A percentile compares a stretch with the other conserved stretches of the same genome.
Evolutionary conservation across 2,888 invertebrate species (phyloP).

Genomic region (Xestia rhomboidea): DNA sequence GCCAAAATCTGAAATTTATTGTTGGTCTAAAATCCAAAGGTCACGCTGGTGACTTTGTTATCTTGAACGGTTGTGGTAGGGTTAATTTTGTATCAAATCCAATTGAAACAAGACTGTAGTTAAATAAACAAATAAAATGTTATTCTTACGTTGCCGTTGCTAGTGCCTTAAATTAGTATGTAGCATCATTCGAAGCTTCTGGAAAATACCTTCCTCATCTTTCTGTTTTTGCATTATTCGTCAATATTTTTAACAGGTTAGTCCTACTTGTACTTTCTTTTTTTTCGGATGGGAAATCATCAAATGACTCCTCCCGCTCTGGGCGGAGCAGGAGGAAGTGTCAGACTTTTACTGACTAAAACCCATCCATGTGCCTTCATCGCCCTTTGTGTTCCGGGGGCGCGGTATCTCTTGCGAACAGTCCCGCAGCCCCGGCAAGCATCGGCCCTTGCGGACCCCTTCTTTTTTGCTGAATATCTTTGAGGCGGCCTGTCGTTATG

Average conservation of each 20-base stretch:
- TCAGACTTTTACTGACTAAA: no score
- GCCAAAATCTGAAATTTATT: constrained; percentile 36
- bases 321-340: no score
- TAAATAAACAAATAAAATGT: not conserved
- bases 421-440: no score
- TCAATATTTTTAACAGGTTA: not conserved
- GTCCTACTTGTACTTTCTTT: not conserved
- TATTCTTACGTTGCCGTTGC: not conserved
- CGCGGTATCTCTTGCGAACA: no score
- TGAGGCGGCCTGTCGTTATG: no score
- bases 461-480: no score
- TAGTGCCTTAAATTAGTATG: not conserved
- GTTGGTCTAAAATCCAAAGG: not conserved
- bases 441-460: no score
- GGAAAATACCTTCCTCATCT: not conserved
- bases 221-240: not conserved
- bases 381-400: no score
- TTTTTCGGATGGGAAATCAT: no score
- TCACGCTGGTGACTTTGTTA: not conserved
- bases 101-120: not conserved
- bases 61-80: not conserved
- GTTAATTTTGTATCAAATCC: not conserved
- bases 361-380: no score
- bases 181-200: not conserved
- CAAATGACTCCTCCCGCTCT: no score